Evolutionary conservation across 2,797 vertebrate species (phyloP), one percentile per base, ranked within the genome.

Genomic region (Masticophis lateralis): DNA sequence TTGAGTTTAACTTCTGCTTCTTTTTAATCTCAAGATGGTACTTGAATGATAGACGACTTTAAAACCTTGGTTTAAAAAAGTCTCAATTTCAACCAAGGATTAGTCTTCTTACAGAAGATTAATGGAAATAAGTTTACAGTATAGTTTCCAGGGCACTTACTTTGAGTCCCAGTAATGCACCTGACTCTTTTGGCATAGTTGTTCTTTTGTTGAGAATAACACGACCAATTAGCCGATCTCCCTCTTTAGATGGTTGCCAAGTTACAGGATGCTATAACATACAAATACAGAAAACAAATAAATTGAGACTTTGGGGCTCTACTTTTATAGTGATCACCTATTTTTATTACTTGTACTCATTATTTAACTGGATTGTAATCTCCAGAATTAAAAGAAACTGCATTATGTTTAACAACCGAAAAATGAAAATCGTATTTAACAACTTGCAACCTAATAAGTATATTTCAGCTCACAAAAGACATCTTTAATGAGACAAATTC

Each of bases 181-280:
- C 99, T 16, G 99, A 99, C 97, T 99, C 99, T 91, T 98, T 98
- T 92, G 99, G 99, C 98, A 99, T 98, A 63, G 98, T 99, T 86
- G 99, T 99, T 98, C 98, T 98, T 97, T 99, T 99, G 97, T 99
- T 99, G 93, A 99, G 97, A 94, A 99, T 99, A 97, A 99, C 99
- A 95, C 99, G 99, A 94, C 99, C 99, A 86, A 99, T 99, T 96
- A 99, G 97, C 97, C 99, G 98, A 97, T 99, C 99, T 3, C 99
- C 99, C 95, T 99, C 99, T 98, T 99, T 99, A 95, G 99, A 99
- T 79, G 99, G 99, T 93, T 99, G 99, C 99, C 99, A 99, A 94
- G 99, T 99, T 90, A 99, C 99, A 13, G 99, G 99, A 98, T 99
- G 99, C 99, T 99, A 95, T 96, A 92, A 95, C 63, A 96, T 96